Base-by-base conservation (phyloP, 2,113 vertebrate genomes). In the Apus apus region DNA sequence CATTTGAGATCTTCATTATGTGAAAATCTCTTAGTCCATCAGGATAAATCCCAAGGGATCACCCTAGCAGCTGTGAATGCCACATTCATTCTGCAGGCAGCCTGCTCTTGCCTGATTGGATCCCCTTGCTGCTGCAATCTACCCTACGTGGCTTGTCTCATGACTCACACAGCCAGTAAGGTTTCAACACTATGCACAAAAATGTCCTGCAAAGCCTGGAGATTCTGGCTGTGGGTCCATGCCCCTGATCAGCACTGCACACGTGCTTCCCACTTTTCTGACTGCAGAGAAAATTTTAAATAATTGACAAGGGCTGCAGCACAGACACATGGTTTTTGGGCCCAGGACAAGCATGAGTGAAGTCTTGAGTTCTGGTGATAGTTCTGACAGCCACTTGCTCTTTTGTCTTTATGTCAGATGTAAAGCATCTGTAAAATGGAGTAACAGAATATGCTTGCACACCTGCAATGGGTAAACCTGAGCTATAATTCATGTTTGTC, bases 181-280 rank as follows among this genome's bases (percentile, higher is more conserved):
- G 25, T 43, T 85, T 38, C 83, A 85, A 70, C 50, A 72, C 20
- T 15, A 2, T 66, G 60, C 79, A 29, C 58, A n/a, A 36, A 51
- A 85, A 32, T 0, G 0, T 34, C 75, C 88, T 72, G 61, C 54
- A 58, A 19, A 0, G 0, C 82, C 38, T 3, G 0, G 82, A 22
- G 70, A 48, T 22, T 32, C 2, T 8, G 43, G 85, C 50, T 68
- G 32, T 30, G 61, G 29, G 62, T 51, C 19, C 30, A 3, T 17
- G 50, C 53, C 64, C 74, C 38, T 79, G 51, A 45, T 7, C 85
- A 94, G 64, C 75, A 57, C 9, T 30, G 73, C 68, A 85, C 50
- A 75, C 20, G 15, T 11, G 56, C 68, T 48, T 73, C 71, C 61
- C 53, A 16, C 61, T 78, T 66, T 23, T 34, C 77, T 81, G 38